These are phyloP conservation scores for Recurvirostra avosetta DNA, from an alignment of 2,113 vertebrate genomes.

Conservation along the genomic window DNA sequence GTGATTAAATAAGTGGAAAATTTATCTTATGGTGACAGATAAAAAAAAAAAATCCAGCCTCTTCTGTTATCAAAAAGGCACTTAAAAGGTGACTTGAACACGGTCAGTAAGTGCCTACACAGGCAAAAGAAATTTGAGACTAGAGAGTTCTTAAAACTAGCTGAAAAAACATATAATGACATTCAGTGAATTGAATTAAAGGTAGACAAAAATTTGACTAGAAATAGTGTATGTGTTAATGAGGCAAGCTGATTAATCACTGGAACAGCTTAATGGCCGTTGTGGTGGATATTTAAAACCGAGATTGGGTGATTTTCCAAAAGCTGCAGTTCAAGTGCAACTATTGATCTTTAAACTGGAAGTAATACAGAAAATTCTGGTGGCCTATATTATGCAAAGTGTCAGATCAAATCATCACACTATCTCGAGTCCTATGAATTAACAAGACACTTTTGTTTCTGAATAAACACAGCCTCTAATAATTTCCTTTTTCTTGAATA, in stretches of 20 bases:
- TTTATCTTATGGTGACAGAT: not conserved
- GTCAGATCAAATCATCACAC: slow-evolving; percentile 18
- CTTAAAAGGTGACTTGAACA: not conserved
- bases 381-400: slow-evolving; percentile 8
- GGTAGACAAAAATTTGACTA: slow-evolving; percentile 40
- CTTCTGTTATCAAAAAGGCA: not conserved
- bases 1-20: not conserved
- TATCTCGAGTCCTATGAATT: not conserved
- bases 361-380: not conserved
- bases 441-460: slow-evolving; percentile 35
- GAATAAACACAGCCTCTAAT: slow-evolving; percentile 5
- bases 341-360: slow-evolving; percentile 43
- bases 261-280: not conserved
- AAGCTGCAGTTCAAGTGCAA: slow-evolving; percentile 22
- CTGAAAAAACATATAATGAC: not conserved
- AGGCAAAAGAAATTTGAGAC: not conserved
- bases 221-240: slow-evolving; percentile 8
- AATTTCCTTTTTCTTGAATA: slow-evolving; percentile 15
- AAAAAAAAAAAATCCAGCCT: not conserved
- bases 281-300: not conserved
- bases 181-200: slow-evolving; percentile 32
- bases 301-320: not conserved
- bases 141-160: slow-evolving; percentile 11
- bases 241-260: slow-evolving; percentile 40
- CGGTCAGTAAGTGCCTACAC: not conserved